Evolutionary conservation across 1,140 invertebrate species (phyloP).

Genomic region (Calosoma granatense): DNA sequence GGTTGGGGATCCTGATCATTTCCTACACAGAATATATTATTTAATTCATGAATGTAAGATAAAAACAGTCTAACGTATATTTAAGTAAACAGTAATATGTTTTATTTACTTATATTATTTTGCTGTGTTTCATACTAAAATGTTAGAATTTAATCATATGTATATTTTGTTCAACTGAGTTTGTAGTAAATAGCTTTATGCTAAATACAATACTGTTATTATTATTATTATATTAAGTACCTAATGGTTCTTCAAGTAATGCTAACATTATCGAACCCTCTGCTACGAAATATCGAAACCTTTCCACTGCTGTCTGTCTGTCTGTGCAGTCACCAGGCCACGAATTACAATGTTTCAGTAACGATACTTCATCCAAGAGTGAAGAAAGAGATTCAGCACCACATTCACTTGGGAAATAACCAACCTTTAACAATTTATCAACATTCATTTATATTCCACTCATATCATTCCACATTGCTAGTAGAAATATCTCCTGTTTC

Average conservation of each 20-base stretch:
- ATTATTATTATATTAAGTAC: constrained; percentile 31
- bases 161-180: too few relatives aligned
- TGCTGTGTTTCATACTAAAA: too few relatives aligned
- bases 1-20: constrained; percentile 54
- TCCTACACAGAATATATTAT: background rate
- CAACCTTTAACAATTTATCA: constrained; percentile 42
- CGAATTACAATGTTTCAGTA: constrained; percentile 68
- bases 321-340: constrained; percentile 41
- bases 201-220: too few relatives aligned
- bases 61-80: too few relatives aligned
- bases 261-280: constrained; percentile 85
- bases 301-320: constrained; percentile 45
- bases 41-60: background rate
- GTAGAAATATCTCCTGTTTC: background rate
- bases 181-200: too few relatives aligned
- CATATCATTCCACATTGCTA: constrained; percentile 1
- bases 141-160: too few relatives aligned
- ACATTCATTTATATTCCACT: constrained; percentile 6
- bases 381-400: constrained; percentile 77
- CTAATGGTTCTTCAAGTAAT: constrained; percentile 81
- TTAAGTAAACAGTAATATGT: too few relatives aligned
- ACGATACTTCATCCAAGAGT: constrained; percentile 74
- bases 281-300: constrained; percentile 83
- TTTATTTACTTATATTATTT: too few relatives aligned
- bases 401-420: constrained; percentile 74